These are phyloP conservation scores for Psephotus haematonotus DNA, from an alignment of 2,113 vertebrate genomes.

Conservation along the genomic window DNA sequence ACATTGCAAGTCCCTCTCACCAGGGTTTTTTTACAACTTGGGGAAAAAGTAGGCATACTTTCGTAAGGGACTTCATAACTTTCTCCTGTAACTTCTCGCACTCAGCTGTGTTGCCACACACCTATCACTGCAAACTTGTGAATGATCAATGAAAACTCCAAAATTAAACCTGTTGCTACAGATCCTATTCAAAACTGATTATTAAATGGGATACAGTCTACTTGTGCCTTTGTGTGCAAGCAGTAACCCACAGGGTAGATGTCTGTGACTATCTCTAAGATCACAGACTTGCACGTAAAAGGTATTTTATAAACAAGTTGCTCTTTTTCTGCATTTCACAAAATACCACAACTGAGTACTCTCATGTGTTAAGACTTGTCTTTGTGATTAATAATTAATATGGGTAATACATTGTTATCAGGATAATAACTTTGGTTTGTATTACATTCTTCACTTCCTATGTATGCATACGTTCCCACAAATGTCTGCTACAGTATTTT, in stretches of 20 bases:
- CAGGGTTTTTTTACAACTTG: neutral
- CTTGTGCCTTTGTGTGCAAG: neutral
- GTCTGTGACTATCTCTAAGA: neutral
- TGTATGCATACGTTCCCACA: neutral
- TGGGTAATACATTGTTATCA: neutral
- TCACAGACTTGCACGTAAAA: fast-evolving
- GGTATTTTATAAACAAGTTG: neutral
- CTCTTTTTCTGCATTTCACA: neutral
- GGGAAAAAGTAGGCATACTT: neutral
- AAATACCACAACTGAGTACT: neutral
- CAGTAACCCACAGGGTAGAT: neutral
- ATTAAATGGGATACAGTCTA: neutral
- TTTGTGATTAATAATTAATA: neutral
- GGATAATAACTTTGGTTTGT: neutral
- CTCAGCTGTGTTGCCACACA: fast-evolving
- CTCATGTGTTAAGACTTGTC: neutral
- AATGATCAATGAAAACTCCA: neutral
- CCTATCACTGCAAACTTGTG: neutral
- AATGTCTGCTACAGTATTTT: neutral
- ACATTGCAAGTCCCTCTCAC: fast-evolving
- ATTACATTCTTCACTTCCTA: neutral
- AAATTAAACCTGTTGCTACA: neutral
- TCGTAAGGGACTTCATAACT: neutral
- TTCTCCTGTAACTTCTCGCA: neutral
- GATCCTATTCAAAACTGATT: neutral